Evolutionary conservation across 23 tunicate species (phyloP).

Genomic region (Trididemnum clinides): DNA sequence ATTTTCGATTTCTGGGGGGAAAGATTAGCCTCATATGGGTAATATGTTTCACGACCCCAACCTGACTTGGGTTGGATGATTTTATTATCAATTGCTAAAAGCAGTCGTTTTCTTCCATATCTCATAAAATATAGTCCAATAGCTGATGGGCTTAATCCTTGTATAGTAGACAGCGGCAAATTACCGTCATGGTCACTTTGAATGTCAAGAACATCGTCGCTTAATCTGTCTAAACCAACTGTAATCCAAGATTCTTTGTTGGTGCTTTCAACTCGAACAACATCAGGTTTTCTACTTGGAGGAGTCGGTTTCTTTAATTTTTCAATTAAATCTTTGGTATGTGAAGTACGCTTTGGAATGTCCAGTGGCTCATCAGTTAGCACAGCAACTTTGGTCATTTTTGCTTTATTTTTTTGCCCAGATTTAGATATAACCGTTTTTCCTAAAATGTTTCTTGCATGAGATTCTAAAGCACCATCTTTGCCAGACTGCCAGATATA

Average conservation of each 20-base stretch:
- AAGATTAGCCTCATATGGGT: slow-evolving; percentile 67
- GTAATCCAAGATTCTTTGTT: slow-evolving; percentile 74
- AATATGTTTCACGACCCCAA: slow-evolving; percentile 84
- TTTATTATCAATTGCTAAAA: slow-evolving; percentile 73
- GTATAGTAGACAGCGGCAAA: slow-evolving; percentile 57
- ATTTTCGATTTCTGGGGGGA: background rate
- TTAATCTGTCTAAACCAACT: slow-evolving; percentile 45
- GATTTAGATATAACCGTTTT: slow-evolving; percentile 46
- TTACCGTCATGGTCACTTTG: slow-evolving; percentile 92
- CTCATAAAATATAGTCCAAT: slow-evolving; percentile 74
- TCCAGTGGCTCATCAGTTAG: slow-evolving; percentile 90
- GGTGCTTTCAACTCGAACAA: background rate
- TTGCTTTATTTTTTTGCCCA: background rate
- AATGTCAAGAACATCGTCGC: slow-evolving; percentile 75
- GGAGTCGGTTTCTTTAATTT: slow-evolving; percentile 47
- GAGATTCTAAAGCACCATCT: slow-evolving; percentile 68
- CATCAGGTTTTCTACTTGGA: background rate
- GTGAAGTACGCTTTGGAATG: slow-evolving; percentile 50
- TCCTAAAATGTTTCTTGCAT: slow-evolving; percentile 80
- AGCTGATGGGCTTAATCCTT: slow-evolving; percentile 66
- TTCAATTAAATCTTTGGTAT: slow-evolving; percentile 50
- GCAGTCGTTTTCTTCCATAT: slow-evolving; percentile 79
- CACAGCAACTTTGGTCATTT: slow-evolving; percentile 54
- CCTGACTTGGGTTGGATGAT: slow-evolving; percentile 82
- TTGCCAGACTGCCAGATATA: slow-evolving; percentile 85